Percentiles rank a stretch among this genome's conserved stretches.
These are phyloP conservation scores for Casuarius casuarius DNA, from an alignment of 2,113 vertebrate genomes.

Conservation along the genomic window DNA sequence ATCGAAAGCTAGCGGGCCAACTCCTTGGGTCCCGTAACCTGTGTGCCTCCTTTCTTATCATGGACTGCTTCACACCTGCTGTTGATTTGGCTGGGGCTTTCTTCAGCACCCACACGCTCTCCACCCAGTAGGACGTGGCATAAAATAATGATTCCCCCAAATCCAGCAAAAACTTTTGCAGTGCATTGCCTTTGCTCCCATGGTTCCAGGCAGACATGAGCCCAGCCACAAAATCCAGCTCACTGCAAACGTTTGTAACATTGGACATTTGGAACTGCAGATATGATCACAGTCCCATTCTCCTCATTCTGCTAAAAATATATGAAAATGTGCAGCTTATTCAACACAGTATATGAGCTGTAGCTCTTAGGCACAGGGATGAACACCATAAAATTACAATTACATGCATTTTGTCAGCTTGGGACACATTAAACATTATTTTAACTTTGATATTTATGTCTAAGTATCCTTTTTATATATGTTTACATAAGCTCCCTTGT, in stretches of 20 bases:
- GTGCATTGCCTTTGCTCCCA: background rate
- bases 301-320: background rate
- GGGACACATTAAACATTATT: background rate
- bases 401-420: background rate
- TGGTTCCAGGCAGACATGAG: background rate
- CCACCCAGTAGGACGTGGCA: background rate
- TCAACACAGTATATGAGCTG: background rate
- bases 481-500: background rate
- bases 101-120: background rate
- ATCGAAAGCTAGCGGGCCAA: fast-evolving
- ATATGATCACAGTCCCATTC: background rate
- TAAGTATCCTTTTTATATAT: background rate
- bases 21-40: background rate
- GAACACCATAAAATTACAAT: background rate
- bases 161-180: background rate
- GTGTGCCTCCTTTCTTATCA: background rate
- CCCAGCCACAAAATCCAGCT: background rate
- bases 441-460: background rate
- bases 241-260: background rate
- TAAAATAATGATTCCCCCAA: background rate
- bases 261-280: background rate
- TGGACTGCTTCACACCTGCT: fast-evolving
- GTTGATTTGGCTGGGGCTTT: background rate
- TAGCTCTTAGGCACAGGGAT: background rate
- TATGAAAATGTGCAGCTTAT: background rate